Evolutionary conservation across 2,888 invertebrate genomes (phyloP).

Genomic region (Caenorhabditis sinica): DNA sequence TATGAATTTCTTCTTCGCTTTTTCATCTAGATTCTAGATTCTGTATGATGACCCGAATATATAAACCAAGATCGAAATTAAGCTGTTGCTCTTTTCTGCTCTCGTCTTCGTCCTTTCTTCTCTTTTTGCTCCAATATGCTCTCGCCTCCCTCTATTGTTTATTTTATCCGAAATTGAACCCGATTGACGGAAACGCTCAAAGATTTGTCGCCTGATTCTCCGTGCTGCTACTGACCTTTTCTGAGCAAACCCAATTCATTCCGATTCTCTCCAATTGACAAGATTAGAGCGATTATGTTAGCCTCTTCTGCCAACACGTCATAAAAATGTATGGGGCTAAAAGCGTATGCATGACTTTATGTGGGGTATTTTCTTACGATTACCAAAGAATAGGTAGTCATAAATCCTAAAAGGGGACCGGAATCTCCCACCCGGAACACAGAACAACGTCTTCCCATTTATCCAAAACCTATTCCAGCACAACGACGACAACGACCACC

Average conservation of each 20-base stretch:
- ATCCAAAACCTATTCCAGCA: constrained; percentile 40
- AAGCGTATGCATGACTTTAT: neutral
- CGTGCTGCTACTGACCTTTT: constrained; percentile 44
- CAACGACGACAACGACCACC: constrained; percentile 15
- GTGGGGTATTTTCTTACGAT: constrained; percentile 11
- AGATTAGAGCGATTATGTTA: constrained; percentile 31
- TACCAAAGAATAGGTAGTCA: constrained; percentile 35
- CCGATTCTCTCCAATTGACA: constrained; percentile 25
- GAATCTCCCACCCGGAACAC: constrained; percentile 55
- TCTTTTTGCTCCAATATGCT: constrained; percentile 1
- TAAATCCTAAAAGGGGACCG: constrained; percentile 45
- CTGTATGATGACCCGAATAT: constrained; percentile 38
- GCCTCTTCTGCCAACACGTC: neutral
- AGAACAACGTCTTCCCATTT: constrained; percentile 25
- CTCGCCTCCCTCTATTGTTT: constrained; percentile 40
- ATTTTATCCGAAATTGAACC: constrained; percentile 67
- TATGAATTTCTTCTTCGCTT: neutral
- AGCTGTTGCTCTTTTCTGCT: constrained; percentile 57
- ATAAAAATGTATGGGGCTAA: constrained; percentile 18
- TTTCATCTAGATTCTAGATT: neutral
- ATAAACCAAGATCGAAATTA: constrained; percentile 55
- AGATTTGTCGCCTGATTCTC: constrained; percentile 46
- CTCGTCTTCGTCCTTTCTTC: constrained; percentile 10
- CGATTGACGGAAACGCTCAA: constrained; percentile 52
- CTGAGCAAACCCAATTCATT: neutral